Evolutionary conservation across 2,113 vertebrate genomes (phyloP).

Genomic region (Archilochus colubris): DNA sequence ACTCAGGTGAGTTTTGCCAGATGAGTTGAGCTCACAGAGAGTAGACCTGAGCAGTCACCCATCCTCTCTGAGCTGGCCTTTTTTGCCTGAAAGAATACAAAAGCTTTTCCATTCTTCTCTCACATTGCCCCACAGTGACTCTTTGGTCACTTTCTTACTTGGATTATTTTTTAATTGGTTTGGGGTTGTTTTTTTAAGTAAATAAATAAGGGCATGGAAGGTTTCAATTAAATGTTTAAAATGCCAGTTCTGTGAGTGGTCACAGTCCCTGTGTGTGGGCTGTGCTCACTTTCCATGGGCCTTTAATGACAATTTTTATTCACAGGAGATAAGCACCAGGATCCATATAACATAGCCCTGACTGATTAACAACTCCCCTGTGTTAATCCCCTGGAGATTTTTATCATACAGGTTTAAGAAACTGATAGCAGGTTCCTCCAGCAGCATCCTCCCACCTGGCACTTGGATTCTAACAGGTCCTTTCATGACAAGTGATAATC

Average conservation of each 20-base stretch:
- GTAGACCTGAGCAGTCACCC: not conserved
- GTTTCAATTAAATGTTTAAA: not conserved
- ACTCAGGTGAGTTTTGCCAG: not conserved
- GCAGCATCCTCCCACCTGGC: not conserved
- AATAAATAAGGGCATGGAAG: not conserved
- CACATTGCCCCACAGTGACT: not conserved
- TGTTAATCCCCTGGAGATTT: not conserved
- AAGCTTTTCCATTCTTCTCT: not conserved
- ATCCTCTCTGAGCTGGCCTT: not conserved
- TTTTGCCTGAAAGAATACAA: not conserved
- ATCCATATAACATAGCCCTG: not conserved
- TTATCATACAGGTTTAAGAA: not conserved
- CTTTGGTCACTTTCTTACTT: not conserved
- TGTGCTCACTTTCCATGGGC: not conserved
- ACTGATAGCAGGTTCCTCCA: not conserved
- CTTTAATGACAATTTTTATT: not conserved
- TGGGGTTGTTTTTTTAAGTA: not conserved
- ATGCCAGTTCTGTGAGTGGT: not conserved
- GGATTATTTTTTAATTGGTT: not conserved
- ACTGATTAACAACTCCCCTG: not conserved
- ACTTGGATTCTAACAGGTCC: not conserved
- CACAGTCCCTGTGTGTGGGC: not conserved
- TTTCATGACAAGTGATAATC: slow-evolving; percentile 5
- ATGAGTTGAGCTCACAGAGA: not conserved
- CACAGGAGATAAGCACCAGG: not conserved